phyloP scores from a whole-genome alignment of 2,888 invertebrate genomes.

The Drosophila anceps region DNA sequence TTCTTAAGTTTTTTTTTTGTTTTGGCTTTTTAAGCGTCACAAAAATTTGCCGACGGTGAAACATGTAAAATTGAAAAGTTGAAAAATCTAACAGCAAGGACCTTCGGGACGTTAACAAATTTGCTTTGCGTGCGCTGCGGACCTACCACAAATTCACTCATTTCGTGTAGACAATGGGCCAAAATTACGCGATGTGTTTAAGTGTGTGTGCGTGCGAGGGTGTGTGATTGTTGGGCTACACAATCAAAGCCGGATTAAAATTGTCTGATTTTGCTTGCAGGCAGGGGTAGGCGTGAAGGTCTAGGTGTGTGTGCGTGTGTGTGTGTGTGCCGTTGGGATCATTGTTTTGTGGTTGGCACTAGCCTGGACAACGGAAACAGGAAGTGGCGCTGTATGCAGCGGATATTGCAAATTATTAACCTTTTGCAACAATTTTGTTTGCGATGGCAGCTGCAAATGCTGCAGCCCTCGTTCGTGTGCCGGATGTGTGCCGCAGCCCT shows the following conservation, averaged over 20 bases:
- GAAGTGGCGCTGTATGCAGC: constrained; percentile 71
- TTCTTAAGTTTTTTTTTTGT: constrained; percentile 10
- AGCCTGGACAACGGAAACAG: constrained; percentile 65
- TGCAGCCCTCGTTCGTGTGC: constrained; percentile 14
- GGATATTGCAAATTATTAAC: constrained; percentile 82
- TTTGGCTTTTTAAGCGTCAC: constrained; percentile 12
- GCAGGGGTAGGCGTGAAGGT: background rate
- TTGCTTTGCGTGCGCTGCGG: constrained; percentile 22
- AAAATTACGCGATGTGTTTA: constrained; percentile 37
- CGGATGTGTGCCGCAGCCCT: constrained; percentile 34
- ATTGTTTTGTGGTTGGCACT: constrained; percentile 41
- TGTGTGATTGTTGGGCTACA: constrained; percentile 10
- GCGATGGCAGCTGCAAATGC: constrained; percentile 28
- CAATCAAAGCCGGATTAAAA: constrained; percentile 32
- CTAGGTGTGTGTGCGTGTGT: background rate
- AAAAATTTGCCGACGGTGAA: constrained; percentile 42
- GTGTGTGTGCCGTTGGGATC: constrained; percentile 35
- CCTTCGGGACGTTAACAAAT: constrained; percentile 16
- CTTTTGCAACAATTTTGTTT: constrained; percentile 65
- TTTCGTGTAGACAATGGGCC: constrained; percentile 70
- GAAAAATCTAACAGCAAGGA: constrained; percentile 32
- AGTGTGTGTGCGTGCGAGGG: background rate
- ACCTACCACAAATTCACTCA: constrained; percentile 76
- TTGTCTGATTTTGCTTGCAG: constrained; percentile 38
- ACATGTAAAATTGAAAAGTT: constrained; percentile 28